phyloP scores from a whole-genome alignment of 1,140 invertebrate genomes.

The Atopsyche davidsoni region DNA sequence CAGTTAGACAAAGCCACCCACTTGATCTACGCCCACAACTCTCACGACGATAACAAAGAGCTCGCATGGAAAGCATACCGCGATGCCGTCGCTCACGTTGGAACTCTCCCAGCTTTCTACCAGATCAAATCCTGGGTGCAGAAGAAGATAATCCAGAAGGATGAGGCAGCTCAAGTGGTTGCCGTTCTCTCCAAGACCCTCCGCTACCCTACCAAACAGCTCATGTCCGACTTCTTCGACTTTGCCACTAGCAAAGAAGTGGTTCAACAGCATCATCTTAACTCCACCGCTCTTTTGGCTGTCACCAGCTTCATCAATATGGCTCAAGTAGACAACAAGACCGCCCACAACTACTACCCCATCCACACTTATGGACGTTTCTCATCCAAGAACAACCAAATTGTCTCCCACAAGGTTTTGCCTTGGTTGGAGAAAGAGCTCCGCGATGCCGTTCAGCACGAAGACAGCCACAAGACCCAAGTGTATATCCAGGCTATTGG shows the following conservation, averaged over 20 bases:
- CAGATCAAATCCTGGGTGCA: slow-evolving; percentile 55
- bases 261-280: slow-evolving; percentile 41
- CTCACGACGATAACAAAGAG: background rate
- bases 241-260: slow-evolving; percentile 47
- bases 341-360: slow-evolving; percentile 55
- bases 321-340: slow-evolving; percentile 49
- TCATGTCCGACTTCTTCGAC: slow-evolving; percentile 51
- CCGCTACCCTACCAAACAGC: slow-evolving; percentile 55
- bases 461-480: slow-evolving; percentile 51
- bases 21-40: background rate
- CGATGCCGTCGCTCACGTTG: slow-evolving; percentile 56
- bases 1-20: slow-evolving; percentile 10
- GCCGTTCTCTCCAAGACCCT: slow-evolving; percentile 44
- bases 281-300: slow-evolving; percentile 48
- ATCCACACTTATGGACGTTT: slow-evolving; percentile 55
- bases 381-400: slow-evolving; percentile 40
- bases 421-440: slow-evolving; percentile 50
- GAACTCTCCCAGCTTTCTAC: slow-evolving; percentile 58
- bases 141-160: slow-evolving; percentile 43
- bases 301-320: slow-evolving; percentile 52
- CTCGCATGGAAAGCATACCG: slow-evolving; percentile 51
- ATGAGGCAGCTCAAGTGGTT: slow-evolving; percentile 53
- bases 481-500: slow-evolving; percentile 57
- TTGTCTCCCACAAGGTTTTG: slow-evolving; percentile 51
- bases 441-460: slow-evolving; percentile 43